These are phyloP conservation scores for Drosophila takahashii DNA, from an alignment of 1,140 invertebrate genomes.

Conservation along the genomic window DNA sequence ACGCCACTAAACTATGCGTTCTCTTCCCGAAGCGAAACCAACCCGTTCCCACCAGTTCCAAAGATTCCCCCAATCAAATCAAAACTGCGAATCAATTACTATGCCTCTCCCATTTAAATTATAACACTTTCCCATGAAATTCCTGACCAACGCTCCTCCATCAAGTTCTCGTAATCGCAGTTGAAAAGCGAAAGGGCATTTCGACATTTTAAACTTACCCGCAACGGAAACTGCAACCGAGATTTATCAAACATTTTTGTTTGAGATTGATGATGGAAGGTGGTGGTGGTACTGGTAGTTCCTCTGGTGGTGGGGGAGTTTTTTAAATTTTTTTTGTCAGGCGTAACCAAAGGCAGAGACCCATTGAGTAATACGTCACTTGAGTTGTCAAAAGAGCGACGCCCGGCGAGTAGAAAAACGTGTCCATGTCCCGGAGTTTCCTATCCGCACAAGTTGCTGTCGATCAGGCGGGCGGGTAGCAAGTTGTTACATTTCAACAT, in stretches of 20 bases:
- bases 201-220: constrained; percentile 66
- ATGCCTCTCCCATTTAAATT: constrained; percentile 67
- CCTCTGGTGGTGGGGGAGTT: constrained; percentile 29
- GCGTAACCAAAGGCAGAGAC: constrained; percentile 64
- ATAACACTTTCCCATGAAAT: constrained; percentile 80
- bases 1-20: neutral
- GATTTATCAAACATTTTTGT: constrained; percentile 62
- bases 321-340: constrained; percentile 56
- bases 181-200: constrained; percentile 71
- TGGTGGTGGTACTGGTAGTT: constrained; percentile 30
- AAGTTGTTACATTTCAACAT: constrained; percentile 70
- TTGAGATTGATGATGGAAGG: constrained; percentile 71
- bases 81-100: constrained; percentile 45
- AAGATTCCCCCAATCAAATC: neutral
- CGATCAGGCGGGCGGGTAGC: constrained; percentile 63
- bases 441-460: constrained; percentile 79
- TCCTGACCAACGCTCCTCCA: constrained; percentile 49
- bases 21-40: neutral
- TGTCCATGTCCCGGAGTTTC: constrained; percentile 60
- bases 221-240: constrained; percentile 21
- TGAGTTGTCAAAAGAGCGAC: constrained; percentile 71
- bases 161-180: constrained; percentile 57
- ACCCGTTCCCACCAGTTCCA: constrained; percentile 21
- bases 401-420: constrained; percentile 64
- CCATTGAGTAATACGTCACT: constrained; percentile 73